phyloP scores from a whole-genome alignment of 2,113 vertebrate genomes.

The Maccullochella peelii region DNA sequence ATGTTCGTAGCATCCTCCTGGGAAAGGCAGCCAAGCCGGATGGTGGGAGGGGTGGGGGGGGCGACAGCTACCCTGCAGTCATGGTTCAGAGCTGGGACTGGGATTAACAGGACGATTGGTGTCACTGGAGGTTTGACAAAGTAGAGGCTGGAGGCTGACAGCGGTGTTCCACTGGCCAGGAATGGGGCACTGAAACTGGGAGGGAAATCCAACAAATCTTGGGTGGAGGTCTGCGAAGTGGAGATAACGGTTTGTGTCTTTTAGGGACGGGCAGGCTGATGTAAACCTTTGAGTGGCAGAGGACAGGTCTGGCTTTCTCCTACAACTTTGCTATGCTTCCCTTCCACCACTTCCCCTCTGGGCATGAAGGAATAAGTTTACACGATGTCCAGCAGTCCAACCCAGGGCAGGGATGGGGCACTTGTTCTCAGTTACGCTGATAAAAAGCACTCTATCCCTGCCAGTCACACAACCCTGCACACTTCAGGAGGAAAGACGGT shows the following conservation, averaged over 20 bases:
- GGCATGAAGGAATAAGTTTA: constrained; percentile 64
- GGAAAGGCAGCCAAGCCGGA: constrained; percentile 32
- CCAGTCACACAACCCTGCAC: constrained; percentile 50
- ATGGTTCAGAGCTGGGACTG: constrained; percentile 53
- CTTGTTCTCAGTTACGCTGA: constrained; percentile 85
- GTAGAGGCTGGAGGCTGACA: constrained; percentile 43
- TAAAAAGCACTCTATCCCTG: constrained; percentile 74
- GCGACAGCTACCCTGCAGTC: constrained; percentile 60
- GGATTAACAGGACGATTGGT: constrained; percentile 50
- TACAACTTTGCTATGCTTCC: constrained; percentile 42
- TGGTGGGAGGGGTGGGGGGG: neutral
- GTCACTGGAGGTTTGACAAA: constrained; percentile 59
- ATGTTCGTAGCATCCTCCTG: constrained; percentile 77
- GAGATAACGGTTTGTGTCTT: constrained; percentile 68
- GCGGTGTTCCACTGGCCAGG: constrained; percentile 40
- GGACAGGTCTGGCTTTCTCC: constrained; percentile 53
- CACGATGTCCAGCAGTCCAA: constrained; percentile 54
- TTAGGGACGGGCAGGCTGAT: constrained; percentile 23
- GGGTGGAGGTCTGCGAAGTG: constrained; percentile 66
- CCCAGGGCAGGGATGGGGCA: constrained; percentile 65
- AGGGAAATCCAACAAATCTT: constrained; percentile 64
- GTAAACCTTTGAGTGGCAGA: constrained; percentile 27
- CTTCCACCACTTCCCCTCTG: constrained; percentile 54
- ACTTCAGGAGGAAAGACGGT: constrained; percentile 38
- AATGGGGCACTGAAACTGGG: constrained; percentile 39